Evolutionary conservation across 2,888 invertebrate genomes (phyloP).

Genomic region (Trichopria drosophilae): DNA sequence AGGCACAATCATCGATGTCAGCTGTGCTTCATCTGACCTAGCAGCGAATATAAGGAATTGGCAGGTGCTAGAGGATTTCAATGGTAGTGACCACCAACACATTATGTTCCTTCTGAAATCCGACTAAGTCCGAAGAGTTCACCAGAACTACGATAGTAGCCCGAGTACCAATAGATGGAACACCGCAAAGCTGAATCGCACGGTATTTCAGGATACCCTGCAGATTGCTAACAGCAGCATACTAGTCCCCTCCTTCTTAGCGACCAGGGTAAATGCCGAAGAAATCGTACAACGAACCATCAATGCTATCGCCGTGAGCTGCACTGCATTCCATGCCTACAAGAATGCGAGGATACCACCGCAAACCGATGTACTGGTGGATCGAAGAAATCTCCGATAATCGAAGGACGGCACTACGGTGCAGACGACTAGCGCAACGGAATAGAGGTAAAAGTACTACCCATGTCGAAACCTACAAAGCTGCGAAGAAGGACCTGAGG

Average conservation of each 20-base stretch:
- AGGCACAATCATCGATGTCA: slow-evolving; percentile 18
- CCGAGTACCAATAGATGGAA: slow-evolving; percentile 13
- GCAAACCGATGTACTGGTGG: neutral
- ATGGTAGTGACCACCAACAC: slow-evolving; percentile 27
- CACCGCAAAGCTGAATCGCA: neutral
- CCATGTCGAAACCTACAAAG: neutral
- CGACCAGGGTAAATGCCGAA: too few species aligned
- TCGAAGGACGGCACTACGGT: neutral
- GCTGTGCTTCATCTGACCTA: slow-evolving; percentile 10
- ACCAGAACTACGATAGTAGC: too few species aligned
- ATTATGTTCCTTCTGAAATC: slow-evolving; percentile 19
- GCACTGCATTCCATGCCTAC: neutral
- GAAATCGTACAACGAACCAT: too few species aligned
- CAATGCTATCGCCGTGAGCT: too few species aligned
- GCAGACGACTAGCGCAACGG: neutral
- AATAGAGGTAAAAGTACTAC: neutral
- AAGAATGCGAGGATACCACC: neutral
- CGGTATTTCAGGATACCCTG: too few species aligned
- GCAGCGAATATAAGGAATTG: slow-evolving; percentile 13
- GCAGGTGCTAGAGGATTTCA: slow-evolving; percentile 27
- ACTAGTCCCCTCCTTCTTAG: too few species aligned
- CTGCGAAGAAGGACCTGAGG: slow-evolving; percentile 1
- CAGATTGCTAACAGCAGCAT: too few species aligned
- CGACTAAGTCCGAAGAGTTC: too few species aligned
- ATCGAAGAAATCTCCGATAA: neutral